Base-by-base conservation (phyloP, 2,888 invertebrate species). In the Mesorhabditis sp. region DNA sequence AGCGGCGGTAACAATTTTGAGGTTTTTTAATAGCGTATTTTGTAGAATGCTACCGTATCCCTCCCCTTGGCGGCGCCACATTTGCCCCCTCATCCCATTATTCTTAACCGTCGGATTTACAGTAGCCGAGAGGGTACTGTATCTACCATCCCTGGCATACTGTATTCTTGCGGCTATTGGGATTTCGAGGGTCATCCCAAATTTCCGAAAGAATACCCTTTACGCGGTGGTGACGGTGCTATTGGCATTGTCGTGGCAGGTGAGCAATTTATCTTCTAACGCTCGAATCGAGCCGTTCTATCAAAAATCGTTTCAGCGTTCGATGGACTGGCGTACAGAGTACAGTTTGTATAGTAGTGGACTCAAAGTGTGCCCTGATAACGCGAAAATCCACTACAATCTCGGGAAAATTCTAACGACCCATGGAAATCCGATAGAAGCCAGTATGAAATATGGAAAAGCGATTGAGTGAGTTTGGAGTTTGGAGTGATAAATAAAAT, bases 351-450 rank as follows among this genome's bases (percentile, higher is more conserved):
- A 94, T 86, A 87, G 88, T 65, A 92, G 92, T 43, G 96, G 92
- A 0, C 87, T 92, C n/a, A 86, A 88, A 43, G 93, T 96, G 15
- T 97, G 96, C 85, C 95, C 96, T 0, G 88, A 91, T 65, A 96
- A 96, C 88, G 95, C 96, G 41, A 97, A 96, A 90, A 87, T 88
- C 75, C 89, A 89, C 80, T 97, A 96, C 86, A 97, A 97, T 86
- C 91, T 95, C 68, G 96, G 92, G 0, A 95, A 95, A 87, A 74
- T 91, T 72, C 91, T 92, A 13, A 92, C 92, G 0, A 93, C 94
- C 82, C 88, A 88, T 45, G 91, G 92, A 5, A 88, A 92, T 73
- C 88, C 88, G 64, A 87, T 88, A 15, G 88, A 90, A 79, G 95
- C 95, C 0, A 89, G 93, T 69, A 81, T 88, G 43, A 91, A 92